Evolutionary conservation across 2,888 invertebrate species (phyloP), one percentile per base, ranked within the genome.

Genomic region (Endomychus coccineus): DNA sequence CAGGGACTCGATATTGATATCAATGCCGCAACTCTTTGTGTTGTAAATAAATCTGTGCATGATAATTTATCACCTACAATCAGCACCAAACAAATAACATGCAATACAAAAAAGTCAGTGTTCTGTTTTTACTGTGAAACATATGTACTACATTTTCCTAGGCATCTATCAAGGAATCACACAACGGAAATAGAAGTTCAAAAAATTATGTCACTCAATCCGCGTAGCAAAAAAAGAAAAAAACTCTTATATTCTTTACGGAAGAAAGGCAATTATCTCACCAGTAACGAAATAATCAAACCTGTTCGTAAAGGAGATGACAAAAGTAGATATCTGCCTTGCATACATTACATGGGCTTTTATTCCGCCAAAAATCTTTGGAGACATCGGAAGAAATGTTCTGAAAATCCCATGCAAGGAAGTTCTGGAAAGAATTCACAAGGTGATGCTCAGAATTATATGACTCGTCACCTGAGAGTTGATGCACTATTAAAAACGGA

Each of bases 391-490:
- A 40, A 36, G 28, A 5, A 4, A 12, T 23, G 23, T 17, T n/a
- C n/a, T n/a, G n/a, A n/a, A n/a, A 23, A 15, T 16, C 27, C 33
- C 4, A 22, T 4, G 10, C 12, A 21, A 22, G 36, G 22, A 2
- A 38, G 23, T 17, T 14, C 16, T n/a, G n/a, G n/a, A n/a, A n/a
- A n/a, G n/a, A n/a, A n/a, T n/a, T n/a, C n/a, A n/a, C 37, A 37
- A 24, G 21, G 34, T 12, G 25, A 33, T 15, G 41, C 22, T 10
- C 41, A 41, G 30, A 41, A 41, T 15, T 30, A 25, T 16, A n/a
- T 41, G 16, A 15, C 38, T 4, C 10, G 28, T 2, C 17, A 38
- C 13, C n/a, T 33, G 5, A 16, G 16, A n/a, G 24, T 27, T 16
- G 27, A 36, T 21, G n/a, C 11, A 5, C 3, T 33, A 19, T 17